Evolutionary conservation across 2,113 vertebrate genomes (phyloP).

Genomic region (Taxidea taxus): DNA sequence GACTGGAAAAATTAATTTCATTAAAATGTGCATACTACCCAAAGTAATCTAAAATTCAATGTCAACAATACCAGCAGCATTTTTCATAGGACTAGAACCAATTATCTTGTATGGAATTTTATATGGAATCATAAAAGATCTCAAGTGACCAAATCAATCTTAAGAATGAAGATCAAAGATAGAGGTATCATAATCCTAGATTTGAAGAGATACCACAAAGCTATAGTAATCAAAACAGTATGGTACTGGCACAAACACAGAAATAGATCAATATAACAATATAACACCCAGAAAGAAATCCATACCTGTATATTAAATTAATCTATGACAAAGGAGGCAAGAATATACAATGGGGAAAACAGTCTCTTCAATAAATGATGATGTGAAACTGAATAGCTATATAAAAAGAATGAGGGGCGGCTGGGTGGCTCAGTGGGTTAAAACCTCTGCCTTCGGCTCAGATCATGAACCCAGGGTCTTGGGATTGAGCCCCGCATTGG

Average conservation of each 20-base stretch:
- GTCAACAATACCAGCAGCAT: neutral
- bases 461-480: too few relatives aligned
- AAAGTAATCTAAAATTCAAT: neutral
- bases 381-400: neutral
- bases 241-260: neutral
- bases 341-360: neutral
- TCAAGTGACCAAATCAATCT: neutral
- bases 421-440: too few relatives aligned
- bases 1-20: neutral
- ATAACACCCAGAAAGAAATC: neutral
- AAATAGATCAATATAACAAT: neutral
- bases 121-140: neutral
- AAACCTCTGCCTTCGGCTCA: too few relatives aligned
- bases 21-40: neutral
- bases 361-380: neutral
- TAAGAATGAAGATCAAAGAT: neutral
- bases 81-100: neutral
- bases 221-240: too few relatives aligned
- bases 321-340: neutral
- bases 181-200: neutral
- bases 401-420: too few relatives aligned
- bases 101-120: neutral
- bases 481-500: too few relatives aligned
- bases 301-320: neutral
- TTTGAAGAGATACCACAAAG: neutral